Percentiles rank a stretch among this genome's conserved stretches.
Conservation (phyloP, 2,113 vertebrate genomes). For the Ailurus styani region DNA sequence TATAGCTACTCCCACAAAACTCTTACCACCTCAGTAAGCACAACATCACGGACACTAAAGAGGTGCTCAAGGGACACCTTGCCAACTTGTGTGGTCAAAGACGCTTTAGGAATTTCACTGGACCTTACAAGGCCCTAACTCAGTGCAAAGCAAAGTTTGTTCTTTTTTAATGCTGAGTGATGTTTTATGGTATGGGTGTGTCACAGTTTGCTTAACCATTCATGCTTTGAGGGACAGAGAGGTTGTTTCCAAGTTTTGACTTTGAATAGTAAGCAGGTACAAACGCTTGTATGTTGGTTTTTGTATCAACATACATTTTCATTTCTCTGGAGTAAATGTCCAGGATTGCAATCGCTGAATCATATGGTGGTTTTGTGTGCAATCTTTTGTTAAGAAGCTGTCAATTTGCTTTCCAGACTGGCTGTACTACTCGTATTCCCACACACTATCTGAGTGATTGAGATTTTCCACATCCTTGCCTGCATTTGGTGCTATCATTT, state of each 20-base stretch:
- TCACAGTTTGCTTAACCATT: not conserved
- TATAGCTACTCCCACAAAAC: not conserved
- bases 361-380: not conserved
- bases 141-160: not conserved
- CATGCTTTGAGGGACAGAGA: not conserved
- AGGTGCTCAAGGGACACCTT: not conserved
- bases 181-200: not conserved
- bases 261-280: not conserved
- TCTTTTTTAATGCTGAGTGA: not conserved
- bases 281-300: not conserved
- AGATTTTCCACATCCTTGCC: not conserved
- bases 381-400: not conserved
- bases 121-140: not conserved
- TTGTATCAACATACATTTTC: not conserved
- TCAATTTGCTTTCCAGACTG: not conserved
- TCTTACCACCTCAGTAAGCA: not conserved
- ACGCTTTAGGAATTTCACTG: not conserved
- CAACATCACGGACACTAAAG: not conserved
- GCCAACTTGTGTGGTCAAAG: not conserved
- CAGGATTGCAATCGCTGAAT: not conserved
- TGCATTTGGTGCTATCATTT: not conserved
- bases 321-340: not conserved
- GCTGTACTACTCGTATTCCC: not conserved
- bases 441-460: not conserved
- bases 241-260: not conserved